Percentiles rank a stretch among this genome's conserved stretches.
These are phyloP conservation scores for Tetranychus piercei DNA, from an alignment of 2,888 invertebrate genomes.

Conservation along the genomic window DNA sequence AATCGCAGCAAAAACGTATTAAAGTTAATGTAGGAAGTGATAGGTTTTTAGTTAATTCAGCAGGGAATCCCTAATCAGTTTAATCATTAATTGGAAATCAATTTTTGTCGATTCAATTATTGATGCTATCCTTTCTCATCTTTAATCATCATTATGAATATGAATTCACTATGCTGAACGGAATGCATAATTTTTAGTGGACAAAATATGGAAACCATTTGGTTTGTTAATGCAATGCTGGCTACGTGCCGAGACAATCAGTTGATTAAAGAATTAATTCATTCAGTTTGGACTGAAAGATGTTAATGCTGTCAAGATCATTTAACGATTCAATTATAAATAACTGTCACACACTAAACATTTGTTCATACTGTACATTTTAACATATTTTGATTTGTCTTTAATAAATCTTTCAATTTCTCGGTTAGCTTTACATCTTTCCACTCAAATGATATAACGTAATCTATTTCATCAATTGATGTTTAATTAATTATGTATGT, in stretches of 20 bases:
- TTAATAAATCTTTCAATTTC: neutral
- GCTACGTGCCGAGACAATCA: neutral
- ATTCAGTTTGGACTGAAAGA: neutral
- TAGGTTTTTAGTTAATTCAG: neutral
- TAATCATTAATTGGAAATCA: neutral
- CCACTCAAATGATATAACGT: neutral
- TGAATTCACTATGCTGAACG: no score
- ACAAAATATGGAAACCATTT: neutral
- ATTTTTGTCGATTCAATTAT: neutral
- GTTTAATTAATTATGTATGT: no score
- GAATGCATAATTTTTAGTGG: no score
- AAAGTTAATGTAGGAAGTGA: neutral
- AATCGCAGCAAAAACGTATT: neutral
- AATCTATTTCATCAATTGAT: neutral
- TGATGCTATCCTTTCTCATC: neutral
- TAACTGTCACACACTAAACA: no score
- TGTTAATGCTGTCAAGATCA: no score
- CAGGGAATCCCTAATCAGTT: neutral
- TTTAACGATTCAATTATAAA: no score
- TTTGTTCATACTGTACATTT: no score
- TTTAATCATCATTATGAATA: no score
- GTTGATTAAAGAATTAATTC: neutral
- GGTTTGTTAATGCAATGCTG: neutral
- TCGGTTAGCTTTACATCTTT: neutral
- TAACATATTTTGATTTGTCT: neutral